phyloP scores from a whole-genome alignment of 2,797 vertebrate genomes.

The Graptemys geographica region DNA sequence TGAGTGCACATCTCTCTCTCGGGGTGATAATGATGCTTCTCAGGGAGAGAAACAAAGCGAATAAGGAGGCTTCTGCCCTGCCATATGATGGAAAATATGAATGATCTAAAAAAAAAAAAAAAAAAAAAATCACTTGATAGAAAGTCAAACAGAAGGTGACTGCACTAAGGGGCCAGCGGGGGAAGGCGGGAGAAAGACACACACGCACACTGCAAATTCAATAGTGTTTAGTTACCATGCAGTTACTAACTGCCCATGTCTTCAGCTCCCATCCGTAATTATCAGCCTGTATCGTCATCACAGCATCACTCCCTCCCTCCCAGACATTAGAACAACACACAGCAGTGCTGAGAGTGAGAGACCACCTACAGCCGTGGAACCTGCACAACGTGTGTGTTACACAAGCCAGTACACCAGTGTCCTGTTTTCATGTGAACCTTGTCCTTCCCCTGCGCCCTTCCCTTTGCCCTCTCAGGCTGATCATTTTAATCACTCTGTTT shows the following conservation, averaged over 20 bases:
- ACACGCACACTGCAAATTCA: accelerated
- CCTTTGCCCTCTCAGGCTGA: not conserved
- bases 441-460: not conserved
- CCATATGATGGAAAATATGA: constrained; percentile 28
- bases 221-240: not conserved
- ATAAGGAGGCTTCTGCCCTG: not conserved
- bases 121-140: not conserved
- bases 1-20: not conserved
- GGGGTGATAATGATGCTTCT: not conserved
- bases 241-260: not conserved
- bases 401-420: not conserved
- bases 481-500: not conserved
- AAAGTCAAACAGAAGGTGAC: constrained; percentile 22
- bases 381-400: not conserved
- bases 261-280: not conserved
- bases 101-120: not conserved
- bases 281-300: not conserved
- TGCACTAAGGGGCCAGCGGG: not conserved
- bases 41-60: not conserved
- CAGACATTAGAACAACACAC: accelerated
- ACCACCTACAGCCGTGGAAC: not conserved
- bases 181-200: not conserved
- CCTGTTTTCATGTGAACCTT: not conserved
- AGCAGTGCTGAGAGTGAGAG: not conserved
- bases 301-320: not conserved